A percentile compares a stretch with the other conserved stretches of the same genome.
phyloP scores from a whole-genome alignment of 2,888 invertebrate species.

The Rotaria macrura region DNA sequence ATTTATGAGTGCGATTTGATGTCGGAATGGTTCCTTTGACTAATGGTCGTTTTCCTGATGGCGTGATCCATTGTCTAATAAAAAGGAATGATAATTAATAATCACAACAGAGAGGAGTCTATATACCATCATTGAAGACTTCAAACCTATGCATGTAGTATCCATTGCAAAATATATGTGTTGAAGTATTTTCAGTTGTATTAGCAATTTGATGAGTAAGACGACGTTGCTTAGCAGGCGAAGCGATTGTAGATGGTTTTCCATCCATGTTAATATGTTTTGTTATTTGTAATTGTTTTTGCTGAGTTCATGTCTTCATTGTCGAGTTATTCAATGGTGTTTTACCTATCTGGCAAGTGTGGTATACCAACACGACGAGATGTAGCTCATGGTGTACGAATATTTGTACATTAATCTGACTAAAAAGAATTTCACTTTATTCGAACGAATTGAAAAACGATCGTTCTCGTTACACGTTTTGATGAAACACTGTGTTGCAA shows the following conservation, averaged over 20 bases:
- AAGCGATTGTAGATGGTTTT: not conserved
- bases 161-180: not conserved
- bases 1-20: not conserved
- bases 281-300: not conserved
- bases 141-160: not conserved
- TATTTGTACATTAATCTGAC: not conserved
- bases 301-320: not conserved
- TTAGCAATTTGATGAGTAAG: not conserved
- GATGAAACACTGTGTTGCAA: not conserved
- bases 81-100: not conserved
- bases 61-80: not conserved
- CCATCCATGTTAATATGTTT: not conserved
- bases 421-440: not conserved
- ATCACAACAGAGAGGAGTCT: not conserved
- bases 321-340: not conserved
- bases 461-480: not conserved
- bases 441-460: not conserved
- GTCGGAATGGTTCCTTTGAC: not conserved
- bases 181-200: not conserved
- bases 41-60: not conserved
- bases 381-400: not conserved
- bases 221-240: slow-evolving; percentile 9
- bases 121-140: not conserved
- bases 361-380: not conserved
- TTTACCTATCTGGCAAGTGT: not conserved